phyloP scores from a whole-genome alignment of 2,888 invertebrate genomes.

The Helicoverpa assulta region DNA sequence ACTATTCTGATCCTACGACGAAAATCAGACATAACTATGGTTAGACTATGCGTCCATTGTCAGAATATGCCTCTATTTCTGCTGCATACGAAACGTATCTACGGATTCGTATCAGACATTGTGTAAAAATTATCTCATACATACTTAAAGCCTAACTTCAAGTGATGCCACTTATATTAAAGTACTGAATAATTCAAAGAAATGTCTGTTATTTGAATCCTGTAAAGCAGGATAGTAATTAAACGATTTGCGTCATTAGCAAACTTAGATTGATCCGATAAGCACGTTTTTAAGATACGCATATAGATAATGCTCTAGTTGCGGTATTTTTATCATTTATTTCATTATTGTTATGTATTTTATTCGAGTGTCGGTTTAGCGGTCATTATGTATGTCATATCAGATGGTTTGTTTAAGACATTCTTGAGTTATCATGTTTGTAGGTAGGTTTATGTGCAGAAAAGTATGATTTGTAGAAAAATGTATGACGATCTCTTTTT shows the following conservation, averaged over 20 bases:
- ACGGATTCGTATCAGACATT: too few species aligned
- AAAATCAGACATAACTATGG: too few species aligned
- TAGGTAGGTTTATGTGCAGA: constrained; percentile 13
- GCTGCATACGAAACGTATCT: too few species aligned
- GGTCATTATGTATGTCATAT: constrained; percentile 27
- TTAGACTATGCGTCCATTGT: too few species aligned
- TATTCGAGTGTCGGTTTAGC: constrained; percentile 27
- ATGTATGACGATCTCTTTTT: not conserved
- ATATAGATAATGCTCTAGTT: constrained; percentile 66
- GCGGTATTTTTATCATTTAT: constrained; percentile 73
- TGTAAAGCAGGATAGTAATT: constrained; percentile 37
- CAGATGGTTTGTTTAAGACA: constrained; percentile 20
- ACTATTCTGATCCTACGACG: too few species aligned
- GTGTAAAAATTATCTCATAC: too few species aligned
- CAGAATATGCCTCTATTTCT: too few species aligned
- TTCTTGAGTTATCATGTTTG: constrained; percentile 12
- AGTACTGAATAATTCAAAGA: too few species aligned
- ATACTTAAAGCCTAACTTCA: too few species aligned
- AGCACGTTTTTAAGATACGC: constrained; percentile 61
- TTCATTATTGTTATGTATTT: constrained; percentile 28
- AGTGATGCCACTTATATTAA: too few species aligned
- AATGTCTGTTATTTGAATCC: too few species aligned
- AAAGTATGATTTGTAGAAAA: constrained; percentile 5
- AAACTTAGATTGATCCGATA: constrained; percentile 61
- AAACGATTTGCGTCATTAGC: constrained; percentile 64